phyloP scores from a whole-genome alignment of 2,888 invertebrate genomes.

The Euplagia quadripunctaria region DNA sequence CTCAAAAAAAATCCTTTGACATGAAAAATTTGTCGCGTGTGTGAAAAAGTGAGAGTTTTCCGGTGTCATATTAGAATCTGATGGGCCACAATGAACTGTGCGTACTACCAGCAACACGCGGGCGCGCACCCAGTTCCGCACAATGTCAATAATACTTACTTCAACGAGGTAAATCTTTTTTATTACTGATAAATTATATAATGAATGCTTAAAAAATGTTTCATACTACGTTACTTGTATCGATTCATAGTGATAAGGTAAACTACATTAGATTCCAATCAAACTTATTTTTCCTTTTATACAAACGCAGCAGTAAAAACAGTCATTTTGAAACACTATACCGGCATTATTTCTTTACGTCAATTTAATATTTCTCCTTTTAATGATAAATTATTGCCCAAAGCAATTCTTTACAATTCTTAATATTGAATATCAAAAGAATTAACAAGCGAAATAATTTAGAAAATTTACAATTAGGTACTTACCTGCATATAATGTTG shows the following conservation, averaged over 20 bases:
- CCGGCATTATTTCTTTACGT: not conserved
- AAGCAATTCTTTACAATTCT: not conserved
- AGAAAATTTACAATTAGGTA: not conserved
- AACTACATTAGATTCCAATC: not conserved
- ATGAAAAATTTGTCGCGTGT: conserved; percentile 73
- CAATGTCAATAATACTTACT: conserved; percentile 80
- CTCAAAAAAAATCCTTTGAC: conserved; percentile 73
- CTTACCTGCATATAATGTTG: not conserved
- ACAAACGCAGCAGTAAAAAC: not conserved
- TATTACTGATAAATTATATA: too few relatives aligned
- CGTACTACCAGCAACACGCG: conserved; percentile 84
- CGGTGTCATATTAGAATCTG: conserved; percentile 61
- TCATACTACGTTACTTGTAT: not conserved
- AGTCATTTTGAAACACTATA: not conserved
- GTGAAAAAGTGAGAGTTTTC: conserved; percentile 53
- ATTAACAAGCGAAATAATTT: not conserved
- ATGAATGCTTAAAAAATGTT: not conserved
- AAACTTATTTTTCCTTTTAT: not conserved
- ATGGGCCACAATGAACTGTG: conserved; percentile 84
- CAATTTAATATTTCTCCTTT: not conserved
- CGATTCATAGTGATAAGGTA: not conserved
- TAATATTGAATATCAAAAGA: not conserved
- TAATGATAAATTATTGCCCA: not conserved
- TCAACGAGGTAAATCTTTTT: conserved; percentile 79
- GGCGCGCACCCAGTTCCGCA: conserved; percentile 78